Evolutionary conservation across 2,113 vertebrate species (phyloP), one percentile per base, ranked within the genome.

Genomic region (Toxotes chatareus): DNA sequence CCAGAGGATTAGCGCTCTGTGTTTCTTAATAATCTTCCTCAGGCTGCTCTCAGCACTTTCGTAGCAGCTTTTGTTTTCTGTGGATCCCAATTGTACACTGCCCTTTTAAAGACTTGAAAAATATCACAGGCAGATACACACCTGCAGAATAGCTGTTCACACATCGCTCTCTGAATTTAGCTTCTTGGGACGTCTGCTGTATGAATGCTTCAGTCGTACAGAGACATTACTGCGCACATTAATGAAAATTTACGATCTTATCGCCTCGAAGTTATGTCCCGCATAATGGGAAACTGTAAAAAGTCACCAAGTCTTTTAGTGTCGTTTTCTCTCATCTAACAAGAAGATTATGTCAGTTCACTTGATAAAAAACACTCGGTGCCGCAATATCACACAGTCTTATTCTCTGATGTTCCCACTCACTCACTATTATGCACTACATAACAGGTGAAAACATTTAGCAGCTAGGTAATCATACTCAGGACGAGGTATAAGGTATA

Each of bases 261-360:
- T 77, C 76, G 7, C 44, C 67, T 74, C 3, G 2, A 40, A 71
- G 81, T 87, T 78, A 82, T 88, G 78, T 79, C 46, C 87, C 80
- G 32, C 42, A 49, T 80, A 80, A 89, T 80, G 36, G 55, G 46
- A 79, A 62, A 42, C 73, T 68, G 59, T 73, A 68, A 84, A 86
- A 77, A 63, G 71, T 79, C 69, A n/a, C 68, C 49, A 57, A 34
- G 77, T 70, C 27, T 77, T 69, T 75, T 79, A 49, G 64, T 80
- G 38, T 44, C 13, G 7, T 59, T 80, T 66, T 46, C 32, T 59
- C 61, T 76, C 64, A 23, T 71, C 62, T 44, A 64, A 77, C 36
- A 67, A 61, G 75, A 83, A 60, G 32, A 73, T 73, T n/a, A 49
- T 32, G 63, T 40, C 68, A n/a, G 2, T 38, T 36, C 36, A 27